Percentiles rank a stretch among this genome's conserved stretches.
Evolutionary conservation across 2,888 invertebrate genomes (phyloP).

Genomic region (Automeris io): DNA sequence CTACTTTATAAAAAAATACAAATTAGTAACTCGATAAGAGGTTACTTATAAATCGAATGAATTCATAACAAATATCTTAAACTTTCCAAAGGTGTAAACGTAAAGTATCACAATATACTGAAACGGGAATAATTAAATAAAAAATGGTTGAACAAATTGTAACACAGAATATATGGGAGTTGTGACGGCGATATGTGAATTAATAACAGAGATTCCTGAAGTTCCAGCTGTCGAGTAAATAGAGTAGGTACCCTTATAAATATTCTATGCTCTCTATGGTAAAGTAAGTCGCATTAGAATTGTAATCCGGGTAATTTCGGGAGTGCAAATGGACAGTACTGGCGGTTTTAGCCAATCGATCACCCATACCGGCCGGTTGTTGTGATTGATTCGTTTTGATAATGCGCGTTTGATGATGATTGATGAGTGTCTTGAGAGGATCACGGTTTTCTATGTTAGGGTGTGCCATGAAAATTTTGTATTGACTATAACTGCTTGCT

Average conservation of each 20-base stretch:
- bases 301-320: background rate
- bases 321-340: background rate
- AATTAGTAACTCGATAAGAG: too few species aligned
- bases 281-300: background rate
- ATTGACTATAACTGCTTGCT: too few species aligned
- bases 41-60: too few species aligned
- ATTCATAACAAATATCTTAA: too few species aligned
- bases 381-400: conserved; percentile 6
- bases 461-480: too few species aligned
- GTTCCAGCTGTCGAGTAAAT: background rate
- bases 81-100: too few species aligned
- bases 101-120: too few species aligned
- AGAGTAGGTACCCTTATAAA: background rate
- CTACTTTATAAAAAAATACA: too few species aligned
- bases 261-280: background rate
- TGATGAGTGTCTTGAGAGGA: conserved; percentile 5
- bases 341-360: background rate
- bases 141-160: too few species aligned
- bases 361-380: conserved; percentile 1
- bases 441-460: background rate
- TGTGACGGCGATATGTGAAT: too few species aligned
- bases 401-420: conserved; percentile 9
- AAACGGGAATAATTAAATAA: too few species aligned
- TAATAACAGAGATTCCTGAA: background rate
- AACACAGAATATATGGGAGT: too few species aligned